Base-by-base conservation (phyloP, 1,140 invertebrate species). In the Wiebesia pumilae region DNA sequence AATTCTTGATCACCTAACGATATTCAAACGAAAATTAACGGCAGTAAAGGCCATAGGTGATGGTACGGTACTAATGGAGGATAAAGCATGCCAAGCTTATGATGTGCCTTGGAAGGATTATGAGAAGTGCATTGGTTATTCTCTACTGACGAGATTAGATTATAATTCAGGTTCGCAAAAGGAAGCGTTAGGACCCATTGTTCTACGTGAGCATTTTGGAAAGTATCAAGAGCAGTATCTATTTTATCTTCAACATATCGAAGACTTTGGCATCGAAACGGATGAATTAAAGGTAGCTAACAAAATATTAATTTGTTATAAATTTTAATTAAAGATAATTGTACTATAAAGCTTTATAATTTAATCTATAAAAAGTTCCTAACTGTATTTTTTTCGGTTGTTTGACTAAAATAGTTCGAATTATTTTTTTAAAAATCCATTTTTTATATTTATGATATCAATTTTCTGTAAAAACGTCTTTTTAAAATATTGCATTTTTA, bases 211-310 rank as follows among this genome's bases (percentile, higher is more conserved):
- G 16, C 62, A 91, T 81, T 88, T 88, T n/a, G 89, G 88, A 4
- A 92, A 91, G 69, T 94, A 92, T 30, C 89, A 93, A 35, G 92
- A 93, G 58, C 89, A 93, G 38, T 94, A 88, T 87, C 88, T 93
- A 16, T 90, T 85, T 65, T 91, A 91, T 78, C 81, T 94, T 1
- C 92, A 94, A 4, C 85, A 90, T n/a, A 90, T 90, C 0, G 91
- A 93, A 40, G 88, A 91, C 54, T 47, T 89, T 54, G 89, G 88
- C 0, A 89, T 90, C 0, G 73, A 90, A 27, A 90, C 85, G 0
- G 90, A 91, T 3, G 90, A 91, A n/a, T 69, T 54, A 35, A 88
- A 87, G 33, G 80, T 81, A 75, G 24, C 84, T 80, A 69, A 19
- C 38, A n/a, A n/a, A n/a, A n/a, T n/a, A n/a, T n/a, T n/a, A n/a